A percentile compares a stretch with the other conserved stretches of the same genome.
Conservation (phyloP, 2,888 invertebrate species). For the Adelphocoris suturalis region DNA sequence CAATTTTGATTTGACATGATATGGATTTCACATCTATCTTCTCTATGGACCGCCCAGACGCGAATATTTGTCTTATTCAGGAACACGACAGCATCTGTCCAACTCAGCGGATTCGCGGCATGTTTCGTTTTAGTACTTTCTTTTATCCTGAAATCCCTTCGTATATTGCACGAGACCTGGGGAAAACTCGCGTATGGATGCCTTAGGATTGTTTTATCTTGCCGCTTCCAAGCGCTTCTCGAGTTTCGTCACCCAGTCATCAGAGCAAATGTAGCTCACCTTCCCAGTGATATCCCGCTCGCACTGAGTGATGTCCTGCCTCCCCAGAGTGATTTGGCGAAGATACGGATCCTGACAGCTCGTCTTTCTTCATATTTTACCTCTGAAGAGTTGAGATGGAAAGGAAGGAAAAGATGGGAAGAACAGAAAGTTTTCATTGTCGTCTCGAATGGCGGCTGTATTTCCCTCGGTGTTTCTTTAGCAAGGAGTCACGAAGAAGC, state of each 20-base stretch:
- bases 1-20: no score
- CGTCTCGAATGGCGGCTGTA: not conserved
- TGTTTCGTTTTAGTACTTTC: not conserved
- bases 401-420: not conserved
- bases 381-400: not conserved
- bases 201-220: not conserved
- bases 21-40: no score
- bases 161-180: not conserved
- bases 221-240: not conserved
- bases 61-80: no score
- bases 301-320: not conserved
- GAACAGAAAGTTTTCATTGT: not conserved
- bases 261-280: constrained; percentile 15
- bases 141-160: not conserved
- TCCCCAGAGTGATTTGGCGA: not conserved
- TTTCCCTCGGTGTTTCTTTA: not conserved
- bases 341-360: constrained; percentile 22
- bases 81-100: no score
- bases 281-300: not conserved
- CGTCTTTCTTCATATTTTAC: constrained; percentile 20
- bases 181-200: not conserved
- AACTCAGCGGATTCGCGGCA: no score
- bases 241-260: constrained; percentile 13
- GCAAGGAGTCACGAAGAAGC: no score
- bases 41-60: no score